A percentile compares a stretch with the other conserved stretches of the same genome.
Conservation (phyloP, 2,113 vertebrate genomes). For the Stictonetta naevosa region DNA sequence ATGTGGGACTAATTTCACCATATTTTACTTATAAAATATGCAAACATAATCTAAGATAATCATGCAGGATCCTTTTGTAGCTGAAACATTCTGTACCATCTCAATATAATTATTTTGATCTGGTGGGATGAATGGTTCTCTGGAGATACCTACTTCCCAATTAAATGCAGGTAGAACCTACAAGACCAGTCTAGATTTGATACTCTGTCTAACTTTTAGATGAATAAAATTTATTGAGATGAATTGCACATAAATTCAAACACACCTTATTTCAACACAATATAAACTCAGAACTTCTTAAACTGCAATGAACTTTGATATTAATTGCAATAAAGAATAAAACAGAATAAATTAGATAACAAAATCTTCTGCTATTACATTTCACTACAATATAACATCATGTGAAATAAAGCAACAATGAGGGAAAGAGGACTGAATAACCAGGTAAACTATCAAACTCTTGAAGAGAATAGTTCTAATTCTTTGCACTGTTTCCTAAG, state of each 20-base stretch:
- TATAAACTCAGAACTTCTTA: background rate
- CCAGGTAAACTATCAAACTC: background rate
- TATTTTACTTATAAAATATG: background rate
- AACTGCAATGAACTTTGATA: background rate
- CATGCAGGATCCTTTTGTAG: background rate
- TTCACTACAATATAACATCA: background rate
- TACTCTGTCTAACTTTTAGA: background rate
- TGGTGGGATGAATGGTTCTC: background rate
- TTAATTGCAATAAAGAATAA: background rate
- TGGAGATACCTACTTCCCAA: rapidly evolving
- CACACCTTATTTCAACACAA: background rate
- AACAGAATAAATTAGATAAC: background rate
- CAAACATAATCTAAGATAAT: background rate
- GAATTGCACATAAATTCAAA: background rate
- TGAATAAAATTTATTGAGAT: background rate
- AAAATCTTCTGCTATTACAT: background rate
- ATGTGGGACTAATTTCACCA: background rate
- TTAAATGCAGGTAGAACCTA: background rate
- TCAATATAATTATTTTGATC: background rate
- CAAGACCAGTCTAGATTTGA: background rate
- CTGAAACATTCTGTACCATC: background rate
- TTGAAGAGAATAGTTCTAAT: background rate
- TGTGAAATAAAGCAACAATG: background rate
- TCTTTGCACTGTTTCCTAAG: background rate
- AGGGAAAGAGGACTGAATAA: background rate